Percentiles rank a stretch among this genome's conserved stretches.
These are phyloP conservation scores for Leptobrachium ailaonicum DNA, from an alignment of 2,113 vertebrate genomes.

Conservation along the genomic window DNA sequence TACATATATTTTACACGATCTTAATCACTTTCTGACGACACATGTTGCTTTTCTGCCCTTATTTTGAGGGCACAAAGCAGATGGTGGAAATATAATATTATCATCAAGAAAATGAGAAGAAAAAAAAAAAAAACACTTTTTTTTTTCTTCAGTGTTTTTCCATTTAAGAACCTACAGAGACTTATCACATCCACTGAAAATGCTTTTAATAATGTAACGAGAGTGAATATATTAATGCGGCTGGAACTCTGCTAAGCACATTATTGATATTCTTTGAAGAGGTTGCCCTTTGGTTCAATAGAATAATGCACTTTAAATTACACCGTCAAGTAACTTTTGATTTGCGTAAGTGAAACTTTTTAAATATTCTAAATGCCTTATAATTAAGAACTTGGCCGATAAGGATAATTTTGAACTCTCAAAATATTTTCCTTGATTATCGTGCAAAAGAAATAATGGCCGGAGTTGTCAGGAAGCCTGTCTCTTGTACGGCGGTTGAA, in stretches of 20 bases:
- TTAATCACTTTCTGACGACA: slow-evolving; percentile 24
- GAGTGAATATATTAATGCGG: background rate
- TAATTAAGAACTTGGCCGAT: slow-evolving; percentile 8
- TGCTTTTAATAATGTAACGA: slow-evolving; percentile 10
- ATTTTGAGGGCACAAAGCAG: slow-evolving; percentile 27
- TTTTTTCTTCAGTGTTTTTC: background rate
- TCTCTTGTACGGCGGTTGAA: background rate
- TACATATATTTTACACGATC: slow-evolving; percentile 34
- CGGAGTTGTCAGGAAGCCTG: slow-evolving; percentile 15
- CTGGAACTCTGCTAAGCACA: background rate
- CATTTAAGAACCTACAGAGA: background rate
- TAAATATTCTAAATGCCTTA: background rate
- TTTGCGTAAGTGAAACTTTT: background rate
- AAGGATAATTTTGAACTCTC: slow-evolving; percentile 10
- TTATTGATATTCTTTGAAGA: slow-evolving; percentile 22
- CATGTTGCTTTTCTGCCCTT: slow-evolving; percentile 23
- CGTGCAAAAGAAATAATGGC: slow-evolving; percentile 3
- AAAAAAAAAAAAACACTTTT: background rate
- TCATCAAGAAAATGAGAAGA: slow-evolving; percentile 4
- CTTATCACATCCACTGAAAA: background rate
- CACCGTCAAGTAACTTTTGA: background rate
- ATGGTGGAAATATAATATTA: slow-evolving; percentile 8
- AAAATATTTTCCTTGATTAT: slow-evolving; percentile 17
- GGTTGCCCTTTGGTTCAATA: background rate
- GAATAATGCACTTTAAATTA: slow-evolving; percentile 17